Percentiles rank a stretch among this genome's conserved stretches.
Evolutionary conservation across 2,888 invertebrate genomes (phyloP).

Genomic region (Mesochorus sp.): DNA sequence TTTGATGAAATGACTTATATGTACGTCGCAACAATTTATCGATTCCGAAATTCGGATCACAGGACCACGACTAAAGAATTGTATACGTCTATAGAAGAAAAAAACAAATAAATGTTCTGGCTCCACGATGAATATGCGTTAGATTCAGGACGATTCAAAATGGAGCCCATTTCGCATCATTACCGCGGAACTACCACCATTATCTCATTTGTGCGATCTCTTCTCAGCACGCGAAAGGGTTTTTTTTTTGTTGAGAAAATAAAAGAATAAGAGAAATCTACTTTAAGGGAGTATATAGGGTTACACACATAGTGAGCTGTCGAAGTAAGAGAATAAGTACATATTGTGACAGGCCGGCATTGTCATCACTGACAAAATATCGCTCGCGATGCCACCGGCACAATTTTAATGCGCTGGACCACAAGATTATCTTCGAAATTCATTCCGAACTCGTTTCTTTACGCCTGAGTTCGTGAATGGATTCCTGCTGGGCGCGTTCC

Average conservation of each 20-base stretch:
- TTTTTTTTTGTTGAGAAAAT: not conserved
- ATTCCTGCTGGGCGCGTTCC: slow-evolving; percentile 74
- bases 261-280: not conserved
- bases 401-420: slow-evolving; percentile 72
- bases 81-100: not conserved
- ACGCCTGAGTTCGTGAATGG: slow-evolving; percentile 74
- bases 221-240: not conserved
- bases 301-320: slow-evolving; percentile 3
- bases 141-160: not conserved
- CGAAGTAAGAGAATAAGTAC: slow-evolving; percentile 47
- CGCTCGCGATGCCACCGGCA: slow-evolving; percentile 58
- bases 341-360: slow-evolving; percentile 58
- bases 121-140: not conserved
- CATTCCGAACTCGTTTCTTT: slow-evolving; percentile 79
- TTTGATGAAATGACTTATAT: too few relatives aligned
- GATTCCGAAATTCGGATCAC: not conserved
- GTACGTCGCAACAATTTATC: slow-evolving; percentile 9
- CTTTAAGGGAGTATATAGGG: not conserved
- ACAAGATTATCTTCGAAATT: slow-evolving; percentile 75
- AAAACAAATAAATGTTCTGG: not conserved
- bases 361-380: slow-evolving; percentile 60
- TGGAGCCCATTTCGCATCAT: not conserved
- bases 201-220: slow-evolving; percentile 51
- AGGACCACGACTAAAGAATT: not conserved
- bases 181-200: slow-evolving; percentile 8